Evolutionary conservation across 2,888 invertebrate species (phyloP).

Genomic region (Drosophila demipolita): DNA sequence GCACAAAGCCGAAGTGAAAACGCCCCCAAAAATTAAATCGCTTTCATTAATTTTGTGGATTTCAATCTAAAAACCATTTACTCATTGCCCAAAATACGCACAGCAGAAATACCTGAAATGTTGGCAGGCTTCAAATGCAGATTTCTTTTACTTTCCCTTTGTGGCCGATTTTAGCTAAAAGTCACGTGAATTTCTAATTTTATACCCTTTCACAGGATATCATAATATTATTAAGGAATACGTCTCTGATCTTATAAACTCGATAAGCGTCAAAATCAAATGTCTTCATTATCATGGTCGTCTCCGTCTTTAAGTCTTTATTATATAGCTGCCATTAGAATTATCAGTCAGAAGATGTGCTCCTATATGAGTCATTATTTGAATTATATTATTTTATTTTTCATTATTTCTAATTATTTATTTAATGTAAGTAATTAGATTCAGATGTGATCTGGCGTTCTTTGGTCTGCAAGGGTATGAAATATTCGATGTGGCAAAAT

Average conservation of each 20-base stretch:
- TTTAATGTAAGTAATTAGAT: background rate
- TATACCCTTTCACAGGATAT: background rate
- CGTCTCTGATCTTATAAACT: too few species aligned
- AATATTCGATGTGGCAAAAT: too few species aligned
- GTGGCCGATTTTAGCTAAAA: constrained; percentile 17
- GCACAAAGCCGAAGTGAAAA: constrained; percentile 39
- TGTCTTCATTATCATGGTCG: background rate
- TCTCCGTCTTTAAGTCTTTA: background rate
- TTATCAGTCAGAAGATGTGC: background rate
- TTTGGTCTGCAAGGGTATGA: background rate
- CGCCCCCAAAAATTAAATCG: constrained; percentile 52
- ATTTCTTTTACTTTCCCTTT: constrained; percentile 50
- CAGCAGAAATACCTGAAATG: constrained; percentile 13
- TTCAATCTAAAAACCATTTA: constrained; percentile 44
- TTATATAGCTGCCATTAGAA: background rate
- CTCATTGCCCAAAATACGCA: constrained; percentile 11
- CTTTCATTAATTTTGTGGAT: constrained; percentile 44
- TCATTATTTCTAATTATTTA: background rate
- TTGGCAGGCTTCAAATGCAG: constrained; percentile 58
- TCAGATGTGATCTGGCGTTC: background rate
- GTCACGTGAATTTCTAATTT: constrained; percentile 4
- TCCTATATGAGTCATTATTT: fast-evolving
- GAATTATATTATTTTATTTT: background rate
- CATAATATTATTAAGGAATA: background rate
- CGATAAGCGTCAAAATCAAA: background rate